Evolutionary conservation across 2,113 vertebrate genomes (phyloP), one percentile per base, ranked within the genome.

Genomic region (Geothlypis trichas): DNA sequence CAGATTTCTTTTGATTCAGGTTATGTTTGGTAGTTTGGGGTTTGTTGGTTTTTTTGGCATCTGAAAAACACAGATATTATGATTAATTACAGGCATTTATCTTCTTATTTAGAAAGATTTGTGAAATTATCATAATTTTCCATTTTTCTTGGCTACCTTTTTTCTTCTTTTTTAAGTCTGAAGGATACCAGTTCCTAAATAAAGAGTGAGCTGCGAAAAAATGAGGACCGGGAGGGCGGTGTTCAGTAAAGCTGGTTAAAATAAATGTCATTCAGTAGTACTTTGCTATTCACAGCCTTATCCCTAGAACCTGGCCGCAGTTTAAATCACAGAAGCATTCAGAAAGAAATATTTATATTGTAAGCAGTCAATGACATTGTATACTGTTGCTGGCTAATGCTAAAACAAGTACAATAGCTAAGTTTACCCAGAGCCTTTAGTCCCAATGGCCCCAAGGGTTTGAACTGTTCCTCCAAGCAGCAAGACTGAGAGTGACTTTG

Each of bases 301-400:
- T 33, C 23, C 51, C 20, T 71, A 44, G 79, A 93, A 65, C 1
- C 33, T 52, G n/a, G 27, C 47, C 46, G 42, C 52, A 74, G 23
- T 80, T 59, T 77, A 80, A 87, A 83, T 71, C 3, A 9, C 33
- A 89, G 77, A 75, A 92, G 35, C 28, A 54, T 80, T 92, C 84
- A 78, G 68, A 86, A 84, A 16, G 41, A 91, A 94, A 90, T 81
- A 84, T 95, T 94, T 88, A n/a, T 83, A 27, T 24, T 80, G 39
- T 66, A 81, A 94, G 55, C 76, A 80, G 58, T 74, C 75, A 84
- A 90, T 57, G 42, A 61, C 63, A 54, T 81, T 74, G 51, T 75
- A 59, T 65, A 44, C 22, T 49, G 20, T 68, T 83, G 33, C 85
- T 67, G 68, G 57, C 15, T 67, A 61, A 65, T 65, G 68, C 65